A percentile compares a stretch with the other conserved stretches of the same genome.
Conservation (phyloP, 2,113 vertebrate genomes). For the Genyomyrus donnyi region DNA sequence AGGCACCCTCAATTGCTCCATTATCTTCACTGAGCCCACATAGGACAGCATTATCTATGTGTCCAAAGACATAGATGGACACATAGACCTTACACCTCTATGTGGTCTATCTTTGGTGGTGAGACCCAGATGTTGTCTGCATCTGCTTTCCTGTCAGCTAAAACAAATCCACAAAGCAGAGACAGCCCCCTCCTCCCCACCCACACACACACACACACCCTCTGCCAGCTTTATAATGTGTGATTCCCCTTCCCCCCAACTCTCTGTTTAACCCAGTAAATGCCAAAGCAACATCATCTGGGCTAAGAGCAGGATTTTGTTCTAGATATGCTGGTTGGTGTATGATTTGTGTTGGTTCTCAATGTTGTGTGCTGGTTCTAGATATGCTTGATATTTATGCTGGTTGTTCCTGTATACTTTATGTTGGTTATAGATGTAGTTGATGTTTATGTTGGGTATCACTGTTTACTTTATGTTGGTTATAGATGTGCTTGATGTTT, state of each 20-base stretch:
- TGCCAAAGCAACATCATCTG: background rate
- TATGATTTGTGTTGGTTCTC: background rate
- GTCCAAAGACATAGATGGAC: background rate
- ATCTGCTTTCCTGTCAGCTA: conserved; percentile 11
- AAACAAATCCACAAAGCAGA: conserved; percentile 12
- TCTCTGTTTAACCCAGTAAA: background rate
- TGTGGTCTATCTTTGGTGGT: background rate
- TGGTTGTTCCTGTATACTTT: background rate
- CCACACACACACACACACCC: background rate
- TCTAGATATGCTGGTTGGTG: background rate
- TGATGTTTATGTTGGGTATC: background rate
- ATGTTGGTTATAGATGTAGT: background rate
- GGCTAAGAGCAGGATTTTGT: background rate
- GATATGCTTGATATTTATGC: background rate
- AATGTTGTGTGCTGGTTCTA: background rate
- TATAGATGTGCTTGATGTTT: background rate
- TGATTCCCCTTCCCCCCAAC: too few species aligned
- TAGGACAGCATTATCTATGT: background rate
- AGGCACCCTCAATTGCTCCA: background rate
- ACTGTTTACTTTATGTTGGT: background rate
- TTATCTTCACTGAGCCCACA: background rate
- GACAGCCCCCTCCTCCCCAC: background rate
- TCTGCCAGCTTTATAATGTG: background rate
- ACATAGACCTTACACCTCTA: background rate
- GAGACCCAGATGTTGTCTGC: conserved; percentile 11